These are phyloP conservation scores for Phengaris alcon DNA, from an alignment of 2,888 invertebrate species.

Conservation along the genomic window DNA sequence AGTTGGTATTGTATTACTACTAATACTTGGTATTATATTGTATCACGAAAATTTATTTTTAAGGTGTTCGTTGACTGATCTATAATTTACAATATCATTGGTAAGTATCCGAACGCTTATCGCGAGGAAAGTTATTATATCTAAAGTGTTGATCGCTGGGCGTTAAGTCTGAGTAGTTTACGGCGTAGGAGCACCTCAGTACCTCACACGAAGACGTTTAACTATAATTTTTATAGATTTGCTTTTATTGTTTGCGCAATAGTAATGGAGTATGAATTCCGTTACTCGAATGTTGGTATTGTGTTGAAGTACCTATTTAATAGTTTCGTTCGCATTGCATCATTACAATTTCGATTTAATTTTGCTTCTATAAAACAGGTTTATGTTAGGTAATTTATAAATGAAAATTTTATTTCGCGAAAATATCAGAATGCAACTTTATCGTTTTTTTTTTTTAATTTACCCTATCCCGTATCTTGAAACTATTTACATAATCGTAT, in stretches of 20 bases:
- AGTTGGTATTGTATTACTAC: no score
- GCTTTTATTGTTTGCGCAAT: slow-evolving; percentile 26
- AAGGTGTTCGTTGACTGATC: neutral
- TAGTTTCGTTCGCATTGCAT: neutral
- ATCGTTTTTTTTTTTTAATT: no score
- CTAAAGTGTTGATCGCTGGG: slow-evolving; percentile 58
- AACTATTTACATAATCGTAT: neutral
- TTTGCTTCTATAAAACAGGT: no score
- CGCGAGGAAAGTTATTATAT: slow-evolving; percentile 49
- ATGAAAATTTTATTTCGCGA: no score
- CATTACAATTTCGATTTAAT: no score
- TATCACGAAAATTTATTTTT: no score
- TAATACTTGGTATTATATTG: no score
- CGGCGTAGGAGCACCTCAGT: slow-evolving; percentile 46
- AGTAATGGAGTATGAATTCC: neutral
- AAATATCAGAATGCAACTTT: no score
- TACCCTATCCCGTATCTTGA: no score
- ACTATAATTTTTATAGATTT: slow-evolving; percentile 31
- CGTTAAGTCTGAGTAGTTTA: slow-evolving; percentile 66
- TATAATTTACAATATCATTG: slow-evolving; percentile 7
- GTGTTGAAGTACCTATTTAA: neutral
- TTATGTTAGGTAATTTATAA: no score
- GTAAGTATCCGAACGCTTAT: slow-evolving; percentile 40
- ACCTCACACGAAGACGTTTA: slow-evolving; percentile 59
- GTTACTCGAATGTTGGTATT: slow-evolving; percentile 24